Base-by-base conservation (phyloP, 2,888 invertebrate species). In the Yponomeuta cagnagella region DNA sequence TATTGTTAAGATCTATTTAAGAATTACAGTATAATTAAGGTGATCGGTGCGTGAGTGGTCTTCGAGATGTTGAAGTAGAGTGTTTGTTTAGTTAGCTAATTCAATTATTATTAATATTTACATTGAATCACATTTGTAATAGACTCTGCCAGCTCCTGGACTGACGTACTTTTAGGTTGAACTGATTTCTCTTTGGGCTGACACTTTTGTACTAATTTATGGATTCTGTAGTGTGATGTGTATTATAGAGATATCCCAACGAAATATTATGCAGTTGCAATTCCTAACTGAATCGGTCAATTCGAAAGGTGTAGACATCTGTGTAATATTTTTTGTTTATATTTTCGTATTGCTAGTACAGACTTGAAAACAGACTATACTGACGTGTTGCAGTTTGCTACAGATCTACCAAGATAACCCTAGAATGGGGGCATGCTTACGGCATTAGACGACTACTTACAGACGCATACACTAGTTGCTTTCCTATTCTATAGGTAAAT, bases 91-190 rank as follows among this genome's bases (percentile, higher is more conserved):
- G 70, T n/a, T 70, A 70, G 64, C 48, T 10, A 70, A 70, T 70
- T 58, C 52, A 58, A 58, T 58, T 58, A 12, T 58, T 58, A 5
- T 15, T 64, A 48, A 70, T 64, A 10, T 64, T 52, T 63, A 48
- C 31, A 69, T 30, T 63, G n/a, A 12, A 63, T 63, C 69, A 69
- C 69, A 63, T 63, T n/a, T 63, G 12, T 63, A 52, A 69, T 58
- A 69, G 37, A 77, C 74, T 80, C 78, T 80, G 77, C 81, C 84
- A 82, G 86, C 87, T 87, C 89, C 84, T 86, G 87, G 89, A 89
- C 89, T 89, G 89, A 89, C 88, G 78, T 88, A 87, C 88, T 85
- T 70, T 63, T 52, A 37, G 58, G 58, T 69, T 33, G 15, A 52
- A 69, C 69, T 48, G 48, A 68, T 30, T 68, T 66, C 66, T 31